These are phyloP conservation scores for Hedya salicella DNA, from an alignment of 2,888 invertebrate species.

Conservation along the genomic window DNA sequence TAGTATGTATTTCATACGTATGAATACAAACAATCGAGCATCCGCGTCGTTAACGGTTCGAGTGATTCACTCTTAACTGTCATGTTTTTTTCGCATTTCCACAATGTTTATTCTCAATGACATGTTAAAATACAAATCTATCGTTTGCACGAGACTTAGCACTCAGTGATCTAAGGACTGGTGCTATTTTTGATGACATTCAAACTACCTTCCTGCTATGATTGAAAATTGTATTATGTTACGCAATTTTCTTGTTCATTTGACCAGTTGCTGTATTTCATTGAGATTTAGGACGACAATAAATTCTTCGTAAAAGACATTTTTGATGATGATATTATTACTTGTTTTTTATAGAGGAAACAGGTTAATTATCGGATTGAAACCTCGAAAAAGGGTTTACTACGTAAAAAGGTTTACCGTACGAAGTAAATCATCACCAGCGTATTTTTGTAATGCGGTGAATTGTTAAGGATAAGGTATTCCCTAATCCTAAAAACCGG, in stretches of 20 bases:
- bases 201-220: conserved; percentile 25
- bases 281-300: too few species aligned
- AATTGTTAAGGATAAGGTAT: conserved; percentile 25
- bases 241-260: background rate
- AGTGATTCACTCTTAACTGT: conserved; percentile 81
- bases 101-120: conserved; percentile 70
- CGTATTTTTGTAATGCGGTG: background rate
- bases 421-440: conserved; percentile 7
- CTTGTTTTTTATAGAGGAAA: background rate
- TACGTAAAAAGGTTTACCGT: background rate
- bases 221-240: background rate
- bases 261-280: background rate
- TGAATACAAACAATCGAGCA: conserved; percentile 50
- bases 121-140: conserved; percentile 64
- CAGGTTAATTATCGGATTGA: background rate
- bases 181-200: conserved; percentile 36
- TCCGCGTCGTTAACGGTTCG: conserved; percentile 71
- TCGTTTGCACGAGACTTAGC: conserved; percentile 48
- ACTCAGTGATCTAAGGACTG: conserved; percentile 17
- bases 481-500: conserved; percentile 19
- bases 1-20: conserved; percentile 34
- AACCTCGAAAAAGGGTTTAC: background rate
- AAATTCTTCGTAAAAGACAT: too few species aligned
- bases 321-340: too few species aligned
- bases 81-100: conserved; percentile 69